These are phyloP conservation scores for Cottus gobio DNA, from an alignment of 2,113 vertebrate genomes.

Conservation along the genomic window DNA sequence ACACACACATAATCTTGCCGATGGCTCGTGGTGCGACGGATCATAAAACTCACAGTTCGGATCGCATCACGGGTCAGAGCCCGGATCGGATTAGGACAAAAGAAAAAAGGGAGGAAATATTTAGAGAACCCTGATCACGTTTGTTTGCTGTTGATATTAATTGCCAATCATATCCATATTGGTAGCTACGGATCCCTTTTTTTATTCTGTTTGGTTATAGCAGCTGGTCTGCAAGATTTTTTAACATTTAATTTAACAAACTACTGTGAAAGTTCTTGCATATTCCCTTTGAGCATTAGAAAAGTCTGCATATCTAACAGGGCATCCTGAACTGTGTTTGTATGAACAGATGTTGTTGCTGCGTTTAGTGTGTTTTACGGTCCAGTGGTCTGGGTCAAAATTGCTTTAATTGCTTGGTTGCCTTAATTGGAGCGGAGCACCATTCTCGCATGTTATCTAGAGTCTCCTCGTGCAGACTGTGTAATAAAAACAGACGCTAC, in stretches of 20 bases:
- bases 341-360: not conserved
- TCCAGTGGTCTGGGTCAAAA: not conserved
- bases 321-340: not conserved
- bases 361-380: not conserved
- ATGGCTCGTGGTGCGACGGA: not conserved
- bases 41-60: not conserved
- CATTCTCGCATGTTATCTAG: slow-evolving; percentile 1
- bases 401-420: slow-evolving; percentile 1
- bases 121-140: not conserved
- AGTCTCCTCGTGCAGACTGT: slow-evolving; percentile 2
- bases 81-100: not conserved
- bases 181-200: not conserved
- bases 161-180: not conserved
- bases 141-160: not conserved
- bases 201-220: not conserved
- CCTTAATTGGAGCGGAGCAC: not conserved
- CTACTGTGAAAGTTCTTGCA: not conserved
- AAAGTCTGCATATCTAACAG: not conserved
- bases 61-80: not conserved
- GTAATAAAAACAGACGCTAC: not conserved
- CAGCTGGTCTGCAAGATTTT: not conserved
- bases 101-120: not conserved
- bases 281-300: not conserved
- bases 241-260: not conserved
- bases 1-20: not conserved